Conservation (phyloP, 2,797 vertebrate species). For the Emydoidea blandingii region DNA sequence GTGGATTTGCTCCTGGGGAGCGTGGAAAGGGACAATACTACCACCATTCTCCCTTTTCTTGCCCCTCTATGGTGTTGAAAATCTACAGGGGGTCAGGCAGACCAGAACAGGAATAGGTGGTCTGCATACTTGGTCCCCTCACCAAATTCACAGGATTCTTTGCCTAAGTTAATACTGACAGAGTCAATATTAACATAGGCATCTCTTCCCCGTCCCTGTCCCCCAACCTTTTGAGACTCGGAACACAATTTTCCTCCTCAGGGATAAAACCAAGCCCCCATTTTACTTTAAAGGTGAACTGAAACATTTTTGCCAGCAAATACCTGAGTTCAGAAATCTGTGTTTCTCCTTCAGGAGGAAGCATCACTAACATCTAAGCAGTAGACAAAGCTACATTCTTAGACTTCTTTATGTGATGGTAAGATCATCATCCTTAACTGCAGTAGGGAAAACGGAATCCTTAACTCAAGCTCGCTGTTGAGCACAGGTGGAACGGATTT, state of each 20-base stretch:
- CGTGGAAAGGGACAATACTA: not conserved
- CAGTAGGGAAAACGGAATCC: not conserved
- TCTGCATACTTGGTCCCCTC: not conserved
- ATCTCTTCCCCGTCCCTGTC: not conserved
- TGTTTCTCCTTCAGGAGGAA: conserved; percentile 1
- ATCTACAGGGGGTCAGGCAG: not conserved
- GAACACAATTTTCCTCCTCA: not conserved
- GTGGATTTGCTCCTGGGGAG: conserved; percentile 7
- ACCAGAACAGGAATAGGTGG: not conserved
- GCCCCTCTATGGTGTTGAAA: fast-evolving
- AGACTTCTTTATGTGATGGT: not conserved
- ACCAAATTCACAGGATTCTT: not conserved
- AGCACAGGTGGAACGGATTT: not conserved
- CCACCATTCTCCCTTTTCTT: not conserved
- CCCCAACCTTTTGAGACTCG: not conserved
- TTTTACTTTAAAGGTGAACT: conserved; percentile 4
- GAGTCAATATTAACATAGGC: not conserved
- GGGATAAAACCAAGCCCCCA: not conserved
- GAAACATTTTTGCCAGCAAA: not conserved
- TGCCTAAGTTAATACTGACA: not conserved
- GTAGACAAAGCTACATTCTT: conserved; percentile 12
- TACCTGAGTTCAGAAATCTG: not conserved
- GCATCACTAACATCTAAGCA: not conserved
- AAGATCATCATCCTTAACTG: not conserved
- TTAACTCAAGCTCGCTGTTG: not conserved